These are phyloP conservation scores for Formica aserva DNA, from an alignment of 2,888 invertebrate species.

Conservation along the genomic window DNA sequence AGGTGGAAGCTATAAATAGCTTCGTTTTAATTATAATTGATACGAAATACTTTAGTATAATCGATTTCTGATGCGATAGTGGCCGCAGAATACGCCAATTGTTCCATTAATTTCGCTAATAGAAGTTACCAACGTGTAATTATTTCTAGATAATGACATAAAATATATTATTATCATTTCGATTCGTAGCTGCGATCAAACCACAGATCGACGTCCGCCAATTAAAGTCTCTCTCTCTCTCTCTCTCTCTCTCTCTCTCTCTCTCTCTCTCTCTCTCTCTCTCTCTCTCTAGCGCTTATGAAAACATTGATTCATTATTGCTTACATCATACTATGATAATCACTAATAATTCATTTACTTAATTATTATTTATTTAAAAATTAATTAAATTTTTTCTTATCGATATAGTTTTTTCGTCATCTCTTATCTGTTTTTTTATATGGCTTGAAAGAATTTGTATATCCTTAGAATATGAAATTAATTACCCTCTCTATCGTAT, in stretches of 20 bases:
- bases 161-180: conserved; percentile 55
- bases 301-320: conserved; percentile 26
- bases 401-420: background rate
- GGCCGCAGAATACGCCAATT: conserved; percentile 55
- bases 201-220: conserved; percentile 40
- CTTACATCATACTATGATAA: background rate
- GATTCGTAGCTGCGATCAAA: conserved; percentile 47
- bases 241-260: background rate
- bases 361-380: background rate
- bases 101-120: conserved; percentile 57
- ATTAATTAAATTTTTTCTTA: background rate
- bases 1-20: conserved; percentile 39
- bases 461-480: background rate
- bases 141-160: conserved; percentile 57
- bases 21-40: conserved; percentile 56
- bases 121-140: conserved; percentile 54
- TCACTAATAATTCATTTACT: conserved; percentile 4
- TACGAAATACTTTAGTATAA: conserved; percentile 57
- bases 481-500: background rate
- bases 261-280: background rate
- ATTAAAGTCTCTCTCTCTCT: conserved; percentile 38
- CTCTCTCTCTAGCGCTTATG: conserved; percentile 18
- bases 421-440: background rate
- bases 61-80: conserved; percentile 53
- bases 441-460: background rate